Evolutionary conservation across 2,888 invertebrate genomes (phyloP).

Genomic region (Pyralis farinalis): DNA sequence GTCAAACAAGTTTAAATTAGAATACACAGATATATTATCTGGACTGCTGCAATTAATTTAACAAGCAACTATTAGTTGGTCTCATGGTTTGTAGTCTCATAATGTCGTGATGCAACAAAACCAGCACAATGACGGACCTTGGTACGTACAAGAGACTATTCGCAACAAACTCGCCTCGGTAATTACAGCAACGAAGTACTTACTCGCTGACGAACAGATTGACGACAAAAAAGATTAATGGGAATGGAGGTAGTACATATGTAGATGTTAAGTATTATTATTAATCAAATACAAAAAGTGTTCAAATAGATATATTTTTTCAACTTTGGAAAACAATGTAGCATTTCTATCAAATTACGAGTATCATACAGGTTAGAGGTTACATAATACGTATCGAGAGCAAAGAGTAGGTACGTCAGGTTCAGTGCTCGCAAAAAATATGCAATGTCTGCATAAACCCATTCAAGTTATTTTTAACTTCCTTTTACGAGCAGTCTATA

Average conservation of each 20-base stretch:
- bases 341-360: too few relatives aligned
- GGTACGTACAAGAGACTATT: conserved; percentile 40
- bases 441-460: too few relatives aligned
- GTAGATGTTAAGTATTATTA: not conserved
- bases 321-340: too few relatives aligned
- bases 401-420: too few relatives aligned
- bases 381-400: too few relatives aligned
- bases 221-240: conserved; percentile 45
- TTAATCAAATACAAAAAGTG: too few relatives aligned
- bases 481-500: too few relatives aligned
- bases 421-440: too few relatives aligned
- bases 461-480: too few relatives aligned
- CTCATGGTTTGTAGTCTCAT: conserved; percentile 39
- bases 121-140: conserved; percentile 52
- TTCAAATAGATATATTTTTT: too few relatives aligned
- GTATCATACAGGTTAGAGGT: too few relatives aligned
- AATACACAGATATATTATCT: conserved; percentile 13
- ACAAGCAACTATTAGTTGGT: conserved; percentile 48
- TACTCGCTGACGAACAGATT: conserved; percentile 35
- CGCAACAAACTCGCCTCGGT: conserved; percentile 38
- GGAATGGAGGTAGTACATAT: conserved; percentile 25
- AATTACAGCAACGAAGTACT: conserved; percentile 40
- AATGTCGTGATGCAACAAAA: conserved; percentile 50
- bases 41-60: conserved; percentile 37
- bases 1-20: conserved; percentile 1